Base-by-base conservation (phyloP, 2,888 invertebrate species). In the Drosophila affinis region DNA sequence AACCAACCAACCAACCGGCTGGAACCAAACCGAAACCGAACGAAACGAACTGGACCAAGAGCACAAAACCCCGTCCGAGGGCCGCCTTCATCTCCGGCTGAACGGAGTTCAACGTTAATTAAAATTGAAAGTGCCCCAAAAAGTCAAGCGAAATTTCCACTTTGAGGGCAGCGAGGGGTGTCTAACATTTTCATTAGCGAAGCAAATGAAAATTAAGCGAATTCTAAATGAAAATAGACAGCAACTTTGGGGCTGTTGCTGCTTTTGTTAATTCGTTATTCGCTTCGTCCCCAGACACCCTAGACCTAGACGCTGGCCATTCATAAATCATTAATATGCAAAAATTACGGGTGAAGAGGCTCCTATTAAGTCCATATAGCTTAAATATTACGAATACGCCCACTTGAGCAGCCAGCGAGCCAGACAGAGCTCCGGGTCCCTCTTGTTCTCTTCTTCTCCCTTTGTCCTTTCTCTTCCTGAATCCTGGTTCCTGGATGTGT, bases 291-390 rank as follows among this genome's bases (percentile, higher is more conserved):
- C 34, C 32, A 24, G 55, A 67, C 48, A 49, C 9, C 32, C 32
- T 32, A 32, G 34, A 34, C 34, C 12, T 4, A 12, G 12, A 34
- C 34, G 34, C 34, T 34, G 10, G 39, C 48, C 61, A 49, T 67
- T 80, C 78, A 86, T 83, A 86, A 86, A 82, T 85, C 88, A 82
- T 86, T 76, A 86, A 82, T 82, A 83, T 85, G 86, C 73, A 61
- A 74, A 77, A 78, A 57, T 64, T 48, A 57, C 55, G 52, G 44
- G 24, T 27, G 21, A 39, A 57, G 29, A 24, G 45, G 62, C 21
- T 5, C 62, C 62, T 53, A 56, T 77, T 68, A 60, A 57, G 71
- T 67, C 69, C 59, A 62, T 60, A 61, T 64, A 67, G 63, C 64
- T 74, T 62, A 57, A 73, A 82, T 87, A 88, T 87, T 68, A 73